Percentiles rank a stretch among this genome's conserved stretches.
Conservation (phyloP, 2,113 vertebrate genomes). For the Thalassoma bifasciatum region DNA sequence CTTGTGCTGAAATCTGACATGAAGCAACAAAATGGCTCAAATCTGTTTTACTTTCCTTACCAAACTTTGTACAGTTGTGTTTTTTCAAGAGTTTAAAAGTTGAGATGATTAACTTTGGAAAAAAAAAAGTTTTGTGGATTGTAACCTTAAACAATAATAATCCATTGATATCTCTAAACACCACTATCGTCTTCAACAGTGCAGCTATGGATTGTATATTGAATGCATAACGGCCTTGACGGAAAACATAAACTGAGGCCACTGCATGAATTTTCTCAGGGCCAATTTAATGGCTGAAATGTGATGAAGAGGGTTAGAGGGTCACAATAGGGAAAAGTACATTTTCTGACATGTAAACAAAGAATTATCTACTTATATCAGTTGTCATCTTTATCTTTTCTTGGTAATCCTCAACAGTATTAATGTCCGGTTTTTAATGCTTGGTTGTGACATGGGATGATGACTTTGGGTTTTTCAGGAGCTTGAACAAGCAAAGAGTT, state of each 20-base stretch:
- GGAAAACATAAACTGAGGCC: not conserved
- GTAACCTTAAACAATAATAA: too few species aligned
- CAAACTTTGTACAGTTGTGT: not conserved
- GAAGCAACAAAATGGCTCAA: not conserved
- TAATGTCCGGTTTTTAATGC: too few species aligned
- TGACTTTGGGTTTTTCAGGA: too few species aligned
- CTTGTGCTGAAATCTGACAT: not conserved
- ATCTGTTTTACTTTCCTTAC: not conserved
- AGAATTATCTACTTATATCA: too few species aligned
- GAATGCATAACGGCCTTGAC: not conserved
- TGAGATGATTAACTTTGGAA: not conserved
- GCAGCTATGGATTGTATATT: slow-evolving; percentile 6
- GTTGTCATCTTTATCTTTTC: too few species aligned
- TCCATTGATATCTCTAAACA: not conserved
- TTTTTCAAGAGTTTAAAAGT: not conserved
- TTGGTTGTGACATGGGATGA: too few species aligned
- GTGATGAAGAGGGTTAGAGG: slow-evolving; percentile 12
- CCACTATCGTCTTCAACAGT: not conserved
- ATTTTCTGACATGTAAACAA: too few species aligned
- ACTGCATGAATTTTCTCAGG: not conserved
- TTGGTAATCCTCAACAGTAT: too few species aligned
- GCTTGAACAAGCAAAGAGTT: too few species aligned
- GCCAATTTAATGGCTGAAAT: not conserved
- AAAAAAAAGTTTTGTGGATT: too few species aligned
- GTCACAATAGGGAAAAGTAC: not conserved